Evolutionary conservation across 2,113 vertebrate species (phyloP), one percentile per base, ranked within the genome.

Genomic region (Toxotes chatareus): DNA sequence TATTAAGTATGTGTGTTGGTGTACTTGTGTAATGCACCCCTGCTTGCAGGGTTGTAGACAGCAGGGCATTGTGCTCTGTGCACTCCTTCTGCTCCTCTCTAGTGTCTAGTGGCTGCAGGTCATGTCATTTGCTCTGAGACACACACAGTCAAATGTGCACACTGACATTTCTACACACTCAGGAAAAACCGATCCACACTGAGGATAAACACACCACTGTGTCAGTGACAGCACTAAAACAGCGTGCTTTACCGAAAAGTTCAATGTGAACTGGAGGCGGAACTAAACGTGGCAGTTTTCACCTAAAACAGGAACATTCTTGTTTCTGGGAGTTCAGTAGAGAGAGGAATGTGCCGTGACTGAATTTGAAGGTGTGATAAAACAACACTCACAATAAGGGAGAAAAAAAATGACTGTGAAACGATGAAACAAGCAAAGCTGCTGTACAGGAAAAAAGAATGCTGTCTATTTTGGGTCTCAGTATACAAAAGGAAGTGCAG

Each of bases 401-500:
- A 67, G 57, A 61, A 82, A 75, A 86, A 57, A 83, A 86, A 81
- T 57, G 71, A 23, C 69, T 73, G 81, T 86, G 83, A 88, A 79
- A 86, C 38, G 83, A 91, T 93, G 91, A 91, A 92, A 89, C 74
- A 59, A 60, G 85, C 78, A 74, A 80, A 85, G 89, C 81, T 82
- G 89, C 91, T 94, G 93, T 90, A 93, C 91, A 88, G 91, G 88
- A 85, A 90, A 89, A 87, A 84, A 89, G 83, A 81, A 69, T 75
- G 86, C 68, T 71, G 87, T 92, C 94, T 95, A 94, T 95, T 96
- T 95, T 94, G 88, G 92, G 93, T 88, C 80, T 82, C 84, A 87
- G 91, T 88, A 90, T 89, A 93, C 91, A 92, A 94, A 95, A 94
- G 94, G 95, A 95, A 95, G 93, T 92, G 93, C 91, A 86, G 94